A percentile compares a stretch with the other conserved stretches of the same genome.
phyloP scores from a whole-genome alignment of 2,797 vertebrate genomes.

The Macropodus opercularis region DNA sequence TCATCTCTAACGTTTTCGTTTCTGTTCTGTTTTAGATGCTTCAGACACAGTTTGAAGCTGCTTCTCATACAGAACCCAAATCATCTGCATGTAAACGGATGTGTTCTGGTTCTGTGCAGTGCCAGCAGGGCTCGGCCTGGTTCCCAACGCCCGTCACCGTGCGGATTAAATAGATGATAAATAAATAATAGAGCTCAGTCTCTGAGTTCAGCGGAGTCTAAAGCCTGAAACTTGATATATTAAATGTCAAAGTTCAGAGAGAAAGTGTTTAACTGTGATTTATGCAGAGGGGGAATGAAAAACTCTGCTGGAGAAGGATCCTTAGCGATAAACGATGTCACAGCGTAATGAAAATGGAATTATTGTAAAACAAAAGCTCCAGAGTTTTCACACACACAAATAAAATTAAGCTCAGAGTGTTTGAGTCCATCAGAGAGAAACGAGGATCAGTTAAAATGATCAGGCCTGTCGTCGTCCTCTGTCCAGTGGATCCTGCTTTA shows the following conservation, averaged over 20 bases:
- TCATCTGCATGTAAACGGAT: neutral
- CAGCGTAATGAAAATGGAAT: neutral
- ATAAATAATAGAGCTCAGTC: constrained; percentile 19
- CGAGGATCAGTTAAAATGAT: too few relatives aligned
- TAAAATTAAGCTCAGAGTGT: too few relatives aligned
- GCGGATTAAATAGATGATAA: constrained; percentile 1
- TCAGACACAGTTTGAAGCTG: neutral
- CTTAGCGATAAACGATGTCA: constrained; percentile 10
- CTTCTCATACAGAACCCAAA: neutral
- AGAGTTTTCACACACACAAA: too few relatives aligned
- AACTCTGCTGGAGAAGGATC: neutral
- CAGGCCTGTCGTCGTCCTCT: too few relatives aligned
- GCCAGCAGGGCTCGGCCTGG: fast-evolving
- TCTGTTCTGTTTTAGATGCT: too few relatives aligned
- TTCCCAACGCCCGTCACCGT: neutral
- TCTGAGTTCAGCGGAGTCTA: neutral
- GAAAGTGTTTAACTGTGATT: constrained; percentile 28
- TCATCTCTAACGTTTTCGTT: too few relatives aligned
- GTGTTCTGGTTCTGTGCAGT: neutral
- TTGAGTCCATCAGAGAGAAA: constrained; percentile 14
- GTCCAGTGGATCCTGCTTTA: too few relatives aligned
- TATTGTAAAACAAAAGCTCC: neutral
- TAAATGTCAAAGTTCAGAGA: constrained; percentile 45
- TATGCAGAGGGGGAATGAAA: neutral
- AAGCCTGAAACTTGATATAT: constrained; percentile 31